A percentile compares a stretch with the other conserved stretches of the same genome.
These are phyloP conservation scores for Rhinolophus ferrumequinum DNA, from an alignment of 2,113 vertebrate species.

Conservation along the genomic window DNA sequence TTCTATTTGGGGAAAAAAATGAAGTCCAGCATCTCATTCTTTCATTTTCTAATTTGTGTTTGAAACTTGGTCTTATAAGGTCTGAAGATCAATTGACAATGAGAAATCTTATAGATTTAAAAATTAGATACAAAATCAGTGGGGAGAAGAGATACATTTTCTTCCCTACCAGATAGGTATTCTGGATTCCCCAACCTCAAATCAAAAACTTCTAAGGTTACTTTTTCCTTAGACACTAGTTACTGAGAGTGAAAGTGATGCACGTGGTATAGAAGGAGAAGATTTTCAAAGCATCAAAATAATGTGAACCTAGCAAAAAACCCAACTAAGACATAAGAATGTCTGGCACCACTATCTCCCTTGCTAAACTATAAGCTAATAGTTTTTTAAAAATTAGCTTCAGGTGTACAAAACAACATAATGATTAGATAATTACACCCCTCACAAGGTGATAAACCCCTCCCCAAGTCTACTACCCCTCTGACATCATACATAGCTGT, in stretches of 20 bases:
- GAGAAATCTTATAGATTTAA: slow-evolving; percentile 48
- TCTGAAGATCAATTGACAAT: not conserved
- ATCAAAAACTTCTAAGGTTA: not conserved
- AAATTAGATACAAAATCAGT: slow-evolving; percentile 41
- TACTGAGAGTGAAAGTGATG: slow-evolving; percentile 38
- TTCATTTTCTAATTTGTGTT: slow-evolving; percentile 51
- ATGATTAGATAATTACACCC: no score
- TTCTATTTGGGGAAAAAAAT: slow-evolving; percentile 15
- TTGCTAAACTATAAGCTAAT: not conserved
- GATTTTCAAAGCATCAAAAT: slow-evolving; percentile 50
- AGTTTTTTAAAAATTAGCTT: no score
- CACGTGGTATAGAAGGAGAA: not conserved
- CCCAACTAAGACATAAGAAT: not conserved
- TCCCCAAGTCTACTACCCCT: no score
- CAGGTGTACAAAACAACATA: no score
- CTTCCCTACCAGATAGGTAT: not conserved
- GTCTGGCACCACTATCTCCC: not conserved
- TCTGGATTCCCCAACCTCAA: slow-evolving; percentile 12
- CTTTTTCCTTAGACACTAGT: not conserved
- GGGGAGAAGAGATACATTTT: slow-evolving; percentile 30
- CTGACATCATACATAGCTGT: no score
- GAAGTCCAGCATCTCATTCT: not conserved
- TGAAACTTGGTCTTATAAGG: slow-evolving; percentile 44
- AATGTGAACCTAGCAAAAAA: slow-evolving; percentile 54
- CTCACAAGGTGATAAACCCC: no score